Conservation (phyloP, 2,113 vertebrate species). For the Todiramphus chloris region DNA sequence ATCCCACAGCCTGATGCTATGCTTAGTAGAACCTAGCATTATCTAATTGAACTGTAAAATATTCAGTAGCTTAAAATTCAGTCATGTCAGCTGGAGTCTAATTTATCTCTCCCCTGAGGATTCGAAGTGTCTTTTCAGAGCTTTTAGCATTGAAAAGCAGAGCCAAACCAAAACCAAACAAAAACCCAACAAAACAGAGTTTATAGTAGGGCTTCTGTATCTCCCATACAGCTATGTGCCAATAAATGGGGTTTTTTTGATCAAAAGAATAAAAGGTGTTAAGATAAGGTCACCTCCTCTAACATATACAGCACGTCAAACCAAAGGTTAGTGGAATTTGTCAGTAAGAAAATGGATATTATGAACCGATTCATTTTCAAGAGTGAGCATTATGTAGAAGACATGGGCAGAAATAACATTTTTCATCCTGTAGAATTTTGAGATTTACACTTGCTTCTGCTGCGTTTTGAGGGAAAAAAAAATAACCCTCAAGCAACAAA, state of each 20-base stretch:
- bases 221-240: neutral
- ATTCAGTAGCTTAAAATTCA: constrained; percentile 44
- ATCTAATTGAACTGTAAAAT: neutral
- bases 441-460: neutral
- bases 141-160: neutral
- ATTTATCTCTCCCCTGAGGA: constrained; percentile 28
- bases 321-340: neutral
- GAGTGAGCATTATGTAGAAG: neutral
- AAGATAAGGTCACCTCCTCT: neutral
- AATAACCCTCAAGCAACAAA: neutral
- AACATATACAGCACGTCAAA: neutral
- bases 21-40: neutral
- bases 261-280: neutral
- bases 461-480: neutral
- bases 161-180: neutral
- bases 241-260: neutral
- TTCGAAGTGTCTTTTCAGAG: constrained; percentile 13
- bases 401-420: neutral
- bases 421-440: neutral
- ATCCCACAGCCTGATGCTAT: neutral
- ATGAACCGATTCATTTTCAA: neutral
- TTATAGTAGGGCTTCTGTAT: neutral
- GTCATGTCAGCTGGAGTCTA: constrained; percentile 20
- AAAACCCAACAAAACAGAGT: neutral
- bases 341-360: neutral